Evolutionary conservation across 1,140 invertebrate genomes (phyloP).

Genomic region (Adelges cooleyi): DNA sequence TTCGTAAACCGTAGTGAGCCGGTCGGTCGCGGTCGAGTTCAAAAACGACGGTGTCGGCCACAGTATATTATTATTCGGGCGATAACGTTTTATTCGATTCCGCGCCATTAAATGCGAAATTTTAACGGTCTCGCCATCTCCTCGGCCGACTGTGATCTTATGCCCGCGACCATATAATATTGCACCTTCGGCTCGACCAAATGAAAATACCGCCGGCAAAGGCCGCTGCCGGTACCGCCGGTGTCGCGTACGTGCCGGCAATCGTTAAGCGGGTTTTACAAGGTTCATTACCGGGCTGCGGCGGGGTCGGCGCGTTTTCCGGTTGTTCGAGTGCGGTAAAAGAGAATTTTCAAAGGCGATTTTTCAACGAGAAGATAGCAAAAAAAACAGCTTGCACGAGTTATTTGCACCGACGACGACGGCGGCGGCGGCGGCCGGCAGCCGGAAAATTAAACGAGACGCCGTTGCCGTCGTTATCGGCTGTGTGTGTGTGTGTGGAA

Average conservation of each 20-base stretch:
- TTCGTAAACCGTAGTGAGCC: too few relatives aligned
- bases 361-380: background rate
- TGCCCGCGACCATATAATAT: too few relatives aligned
- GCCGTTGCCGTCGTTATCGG: constrained; percentile 8
- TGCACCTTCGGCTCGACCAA: too few relatives aligned
- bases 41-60: too few relatives aligned
- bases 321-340: constrained; percentile 7
- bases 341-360: constrained; percentile 19
- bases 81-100: background rate
- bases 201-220: too few relatives aligned
- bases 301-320: background rate
- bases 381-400: background rate
- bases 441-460: constrained; percentile 19
- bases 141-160: background rate
- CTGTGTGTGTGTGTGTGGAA: background rate
- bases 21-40: too few relatives aligned
- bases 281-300: constrained; percentile 9
- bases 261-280: constrained; percentile 17
- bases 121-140: background rate
- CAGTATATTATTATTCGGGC: background rate
- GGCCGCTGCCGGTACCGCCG: too few relatives aligned
- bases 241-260: constrained; percentile 8
- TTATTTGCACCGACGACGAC: constrained; percentile 2
- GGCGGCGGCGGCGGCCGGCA: background rate
- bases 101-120: constrained; percentile 21